Percentiles rank a stretch among this genome's conserved stretches.
phyloP scores from a whole-genome alignment of 2,888 invertebrate species.

The Leucania comma region DNA sequence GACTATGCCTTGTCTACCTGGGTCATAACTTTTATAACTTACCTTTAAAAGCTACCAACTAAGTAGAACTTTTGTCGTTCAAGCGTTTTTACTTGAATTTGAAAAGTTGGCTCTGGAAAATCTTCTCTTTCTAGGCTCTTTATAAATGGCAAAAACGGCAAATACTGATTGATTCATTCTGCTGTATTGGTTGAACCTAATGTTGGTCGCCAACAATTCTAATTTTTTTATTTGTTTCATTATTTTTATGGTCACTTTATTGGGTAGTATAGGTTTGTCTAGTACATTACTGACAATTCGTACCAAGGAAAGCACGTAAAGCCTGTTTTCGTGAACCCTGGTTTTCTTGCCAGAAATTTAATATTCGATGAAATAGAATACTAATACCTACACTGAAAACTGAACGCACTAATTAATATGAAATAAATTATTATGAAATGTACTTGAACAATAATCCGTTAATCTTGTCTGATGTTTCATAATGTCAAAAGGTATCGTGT shows the following conservation, averaged over 20 bases:
- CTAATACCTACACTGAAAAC: neutral
- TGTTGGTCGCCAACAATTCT: no score
- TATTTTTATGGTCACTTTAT: no score
- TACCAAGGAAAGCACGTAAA: no score
- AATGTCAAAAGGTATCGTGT: no score
- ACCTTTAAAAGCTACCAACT: slow-evolving; percentile 23
- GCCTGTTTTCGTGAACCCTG: no score
- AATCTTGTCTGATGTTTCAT: no score
- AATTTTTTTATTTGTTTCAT: no score
- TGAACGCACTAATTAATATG: neutral
- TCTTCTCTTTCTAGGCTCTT: no score
- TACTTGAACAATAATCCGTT: neutral
- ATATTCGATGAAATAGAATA: neutral
- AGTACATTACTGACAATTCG: no score
- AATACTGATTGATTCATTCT: no score
- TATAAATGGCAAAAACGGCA: neutral
- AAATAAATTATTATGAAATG: neutral
- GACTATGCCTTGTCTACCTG: slow-evolving; percentile 24
- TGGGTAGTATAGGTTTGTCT: no score
- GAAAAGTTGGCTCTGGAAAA: neutral
- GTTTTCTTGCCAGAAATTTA: neutral
- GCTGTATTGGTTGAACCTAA: no score
- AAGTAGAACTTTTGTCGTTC: slow-evolving; percentile 13
- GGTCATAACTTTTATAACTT: slow-evolving; percentile 30
- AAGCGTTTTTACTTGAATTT: slow-evolving; percentile 28